Percentiles rank a stretch among this genome's conserved stretches.
Conservation (phyloP, 2,888 invertebrate genomes). For the Petrolisthes cinctipes region DNA sequence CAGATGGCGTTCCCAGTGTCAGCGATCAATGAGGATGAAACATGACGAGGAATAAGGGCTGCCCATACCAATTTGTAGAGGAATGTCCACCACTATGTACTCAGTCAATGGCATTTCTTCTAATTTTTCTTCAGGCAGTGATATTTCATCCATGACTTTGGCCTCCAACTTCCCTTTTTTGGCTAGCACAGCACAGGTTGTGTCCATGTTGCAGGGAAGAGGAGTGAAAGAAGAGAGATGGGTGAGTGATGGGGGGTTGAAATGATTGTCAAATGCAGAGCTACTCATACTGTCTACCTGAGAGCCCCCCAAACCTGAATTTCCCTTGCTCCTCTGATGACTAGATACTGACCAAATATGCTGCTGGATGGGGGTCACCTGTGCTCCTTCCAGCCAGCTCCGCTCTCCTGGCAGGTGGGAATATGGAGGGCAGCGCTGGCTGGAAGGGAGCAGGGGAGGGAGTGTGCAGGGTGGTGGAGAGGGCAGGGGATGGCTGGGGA, state of each 20-base stretch:
- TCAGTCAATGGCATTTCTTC: constrained; percentile 39
- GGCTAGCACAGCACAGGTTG: background rate
- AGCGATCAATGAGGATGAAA: constrained; percentile 76
- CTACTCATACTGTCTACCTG: background rate
- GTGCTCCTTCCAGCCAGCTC: background rate
- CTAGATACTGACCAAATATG: constrained; percentile 13
- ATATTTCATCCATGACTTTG: background rate
- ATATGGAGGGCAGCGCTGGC: background rate
- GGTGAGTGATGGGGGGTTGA: background rate
- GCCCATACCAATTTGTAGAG: constrained; percentile 74
- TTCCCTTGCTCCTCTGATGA: constrained; percentile 14
- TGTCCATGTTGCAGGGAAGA: constrained; percentile 7
- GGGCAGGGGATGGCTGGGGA: background rate
- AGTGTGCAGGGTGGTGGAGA: constrained; percentile 35
- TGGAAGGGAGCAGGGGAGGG: constrained; percentile 32
- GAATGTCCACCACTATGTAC: constrained; percentile 68
- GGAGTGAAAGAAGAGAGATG: constrained; percentile 19
- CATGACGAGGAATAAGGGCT: constrained; percentile 79
- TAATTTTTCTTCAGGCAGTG: constrained; percentile 4
- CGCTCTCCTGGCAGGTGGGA: background rate
- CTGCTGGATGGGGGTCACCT: background rate
- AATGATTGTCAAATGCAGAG: background rate
- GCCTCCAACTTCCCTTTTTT: background rate
- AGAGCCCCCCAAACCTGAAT: constrained; percentile 26
- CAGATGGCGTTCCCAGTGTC: constrained; percentile 22